These are phyloP conservation scores for Drosophila jambulina DNA, from an alignment of 1,140 invertebrate species.

Conservation along the genomic window DNA sequence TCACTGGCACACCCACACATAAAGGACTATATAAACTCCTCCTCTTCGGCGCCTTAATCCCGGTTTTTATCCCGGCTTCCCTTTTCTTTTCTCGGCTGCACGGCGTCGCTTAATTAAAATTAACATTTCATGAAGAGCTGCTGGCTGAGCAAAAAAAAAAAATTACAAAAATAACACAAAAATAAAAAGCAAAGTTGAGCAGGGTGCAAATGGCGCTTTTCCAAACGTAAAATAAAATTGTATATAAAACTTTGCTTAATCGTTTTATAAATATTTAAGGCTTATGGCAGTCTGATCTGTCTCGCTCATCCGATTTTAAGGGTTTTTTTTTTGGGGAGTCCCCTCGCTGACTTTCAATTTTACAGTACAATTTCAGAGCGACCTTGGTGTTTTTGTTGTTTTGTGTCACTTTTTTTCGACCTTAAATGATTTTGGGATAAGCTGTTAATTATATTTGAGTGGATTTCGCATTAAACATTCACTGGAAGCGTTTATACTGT, in stretches of 20 bases:
- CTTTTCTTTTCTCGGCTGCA: constrained; percentile 41
- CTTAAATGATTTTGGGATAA: constrained; percentile 58
- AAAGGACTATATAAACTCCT: background rate
- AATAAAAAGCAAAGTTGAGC: background rate
- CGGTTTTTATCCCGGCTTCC: constrained; percentile 6
- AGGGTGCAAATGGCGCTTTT: constrained; percentile 13
- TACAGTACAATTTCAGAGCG: constrained; percentile 4
- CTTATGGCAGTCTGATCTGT: constrained; percentile 50
- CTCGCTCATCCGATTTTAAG: background rate
- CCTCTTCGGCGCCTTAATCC: constrained; percentile 1
- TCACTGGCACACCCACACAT: background rate
- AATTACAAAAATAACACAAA: constrained; percentile 10
- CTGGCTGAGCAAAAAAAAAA: constrained; percentile 17
- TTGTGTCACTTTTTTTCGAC: constrained; percentile 21
- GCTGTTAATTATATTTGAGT: constrained; percentile 71
- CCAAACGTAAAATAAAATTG: constrained; percentile 29
- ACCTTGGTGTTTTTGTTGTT: constrained; percentile 7
- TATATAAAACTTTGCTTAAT: constrained; percentile 44
- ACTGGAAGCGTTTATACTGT: background rate
- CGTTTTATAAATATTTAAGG: constrained; percentile 69
- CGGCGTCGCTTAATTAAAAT: constrained; percentile 74
- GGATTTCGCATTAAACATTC: constrained; percentile 52
- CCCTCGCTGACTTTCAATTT: constrained; percentile 51
- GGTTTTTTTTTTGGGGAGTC: constrained; percentile 11
- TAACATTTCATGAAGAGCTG: constrained; percentile 75